phyloP scores from a whole-genome alignment of 2,888 invertebrate genomes.

The Zeuzera pyrina region DNA sequence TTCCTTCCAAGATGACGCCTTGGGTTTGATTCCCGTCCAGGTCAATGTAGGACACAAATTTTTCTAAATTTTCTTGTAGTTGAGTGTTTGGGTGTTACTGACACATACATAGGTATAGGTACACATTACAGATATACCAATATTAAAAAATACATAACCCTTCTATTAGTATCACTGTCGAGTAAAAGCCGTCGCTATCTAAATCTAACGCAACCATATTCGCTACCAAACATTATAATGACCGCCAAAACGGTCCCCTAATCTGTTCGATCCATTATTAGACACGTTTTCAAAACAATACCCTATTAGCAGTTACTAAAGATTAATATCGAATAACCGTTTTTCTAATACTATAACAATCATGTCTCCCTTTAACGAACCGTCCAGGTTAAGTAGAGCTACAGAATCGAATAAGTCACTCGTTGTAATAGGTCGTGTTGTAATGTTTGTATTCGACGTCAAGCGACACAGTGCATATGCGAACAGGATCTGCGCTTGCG shows the following conservation, averaged over 20 bases:
- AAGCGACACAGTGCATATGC: slow-evolving; percentile 10
- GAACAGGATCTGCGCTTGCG: slow-evolving; percentile 25
- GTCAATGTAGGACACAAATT: no score
- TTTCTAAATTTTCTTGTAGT: no score
- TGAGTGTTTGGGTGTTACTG: no score
- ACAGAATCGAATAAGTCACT: slow-evolving; percentile 1
- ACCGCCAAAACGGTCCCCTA: background rate
- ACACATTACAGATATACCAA: no score
- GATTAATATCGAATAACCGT: background rate
- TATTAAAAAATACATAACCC: no score
- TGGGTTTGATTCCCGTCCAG: no score
- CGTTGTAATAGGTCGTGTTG: background rate
- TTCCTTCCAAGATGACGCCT: no score
- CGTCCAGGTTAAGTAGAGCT: slow-evolving; percentile 1
- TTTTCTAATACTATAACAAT: background rate
- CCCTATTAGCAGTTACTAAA: background rate
- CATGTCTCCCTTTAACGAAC: background rate
- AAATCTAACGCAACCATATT: no score
- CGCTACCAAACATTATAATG: background rate
- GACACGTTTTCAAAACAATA: background rate
- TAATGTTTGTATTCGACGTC: background rate
- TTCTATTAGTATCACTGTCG: no score
- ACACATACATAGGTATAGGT: no score
- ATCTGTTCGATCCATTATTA: background rate
- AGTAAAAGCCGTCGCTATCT: no score